phyloP scores from a whole-genome alignment of 2,797 vertebrate genomes.

The Carduelis carduelis region DNA sequence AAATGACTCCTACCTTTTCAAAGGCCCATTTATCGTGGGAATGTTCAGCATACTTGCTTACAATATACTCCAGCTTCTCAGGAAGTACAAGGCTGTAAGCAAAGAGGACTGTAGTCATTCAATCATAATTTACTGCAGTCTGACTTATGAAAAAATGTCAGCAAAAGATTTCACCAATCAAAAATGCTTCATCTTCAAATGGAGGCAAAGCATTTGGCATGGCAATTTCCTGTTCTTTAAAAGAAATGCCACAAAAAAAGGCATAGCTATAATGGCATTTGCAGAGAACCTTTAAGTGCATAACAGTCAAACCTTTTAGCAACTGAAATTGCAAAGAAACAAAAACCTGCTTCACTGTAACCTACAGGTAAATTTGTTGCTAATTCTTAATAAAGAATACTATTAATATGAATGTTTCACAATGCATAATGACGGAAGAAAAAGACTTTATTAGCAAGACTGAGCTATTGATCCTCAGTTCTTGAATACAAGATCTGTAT shows the following conservation, averaged over 20 bases:
- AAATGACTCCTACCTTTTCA: conserved; percentile 87
- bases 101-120: not conserved
- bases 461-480: not conserved
- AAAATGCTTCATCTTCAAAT: not conserved
- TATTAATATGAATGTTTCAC: not conserved
- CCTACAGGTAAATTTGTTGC: not conserved
- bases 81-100: conserved; percentile 88
- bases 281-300: not conserved
- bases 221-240: not conserved
- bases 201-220: not conserved
- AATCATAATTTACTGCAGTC: not conserved
- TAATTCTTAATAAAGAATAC: not conserved
- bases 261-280: not conserved
- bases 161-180: not conserved
- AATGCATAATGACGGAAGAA: not conserved
- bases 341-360: not conserved
- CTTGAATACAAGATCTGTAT: not conserved
- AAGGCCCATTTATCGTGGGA: conserved; percentile 96
- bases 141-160: not conserved
- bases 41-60: conserved; percentile 94
- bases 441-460: not conserved
- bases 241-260: not conserved
- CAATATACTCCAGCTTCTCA: conserved; percentile 93
- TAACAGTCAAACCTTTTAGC: not conserved
- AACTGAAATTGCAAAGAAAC: not conserved